phyloP scores from a whole-genome alignment of 2,888 invertebrate genomes.

The Eupithecia tripunctaria region DNA sequence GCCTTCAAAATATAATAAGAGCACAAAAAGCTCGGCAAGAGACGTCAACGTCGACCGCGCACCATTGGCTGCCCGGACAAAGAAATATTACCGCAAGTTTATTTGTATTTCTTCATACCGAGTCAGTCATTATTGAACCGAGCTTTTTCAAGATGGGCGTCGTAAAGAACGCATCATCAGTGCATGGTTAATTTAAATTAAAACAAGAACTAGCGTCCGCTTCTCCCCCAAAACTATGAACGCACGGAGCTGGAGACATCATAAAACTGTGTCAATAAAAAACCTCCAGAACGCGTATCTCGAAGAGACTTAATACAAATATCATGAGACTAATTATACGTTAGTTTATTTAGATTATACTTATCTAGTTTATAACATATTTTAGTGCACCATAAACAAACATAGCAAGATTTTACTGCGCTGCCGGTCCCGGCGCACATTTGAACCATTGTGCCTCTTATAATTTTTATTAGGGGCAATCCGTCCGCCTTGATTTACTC shows the following conservation, averaged over 20 bases:
- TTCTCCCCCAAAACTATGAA: constrained; percentile 27
- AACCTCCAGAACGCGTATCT: constrained; percentile 50
- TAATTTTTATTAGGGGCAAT: constrained; percentile 85
- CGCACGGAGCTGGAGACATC: constrained; percentile 46
- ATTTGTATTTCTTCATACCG: constrained; percentile 64
- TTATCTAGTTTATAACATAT: constrained; percentile 84
- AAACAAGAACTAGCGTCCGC: constrained; percentile 36
- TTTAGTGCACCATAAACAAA: constrained; percentile 84
- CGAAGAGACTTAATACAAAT: constrained; percentile 67
- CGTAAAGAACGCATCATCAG: constrained; percentile 16
- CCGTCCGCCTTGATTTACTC: constrained; percentile 83
- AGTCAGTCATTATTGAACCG: constrained; percentile 52
- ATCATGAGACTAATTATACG: constrained; percentile 79
- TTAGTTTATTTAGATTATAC: constrained; percentile 82
- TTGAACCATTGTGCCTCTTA: constrained; percentile 83
- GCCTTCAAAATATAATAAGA: constrained; percentile 80
- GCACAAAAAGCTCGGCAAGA: constrained; percentile 78
- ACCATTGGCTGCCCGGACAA: constrained; percentile 80
- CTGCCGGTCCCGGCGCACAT: constrained; percentile 80
- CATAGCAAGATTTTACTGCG: constrained; percentile 82
- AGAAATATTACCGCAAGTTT: constrained; percentile 78
- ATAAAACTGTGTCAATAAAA: constrained; percentile 64
- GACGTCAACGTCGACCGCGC: constrained; percentile 74
- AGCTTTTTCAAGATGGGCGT: constrained; percentile 38
- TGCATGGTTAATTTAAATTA: constrained; percentile 30